Evolutionary conservation across 2,797 vertebrate species (phyloP).

Genomic region (Platyrinchus mystaceus): DNA sequence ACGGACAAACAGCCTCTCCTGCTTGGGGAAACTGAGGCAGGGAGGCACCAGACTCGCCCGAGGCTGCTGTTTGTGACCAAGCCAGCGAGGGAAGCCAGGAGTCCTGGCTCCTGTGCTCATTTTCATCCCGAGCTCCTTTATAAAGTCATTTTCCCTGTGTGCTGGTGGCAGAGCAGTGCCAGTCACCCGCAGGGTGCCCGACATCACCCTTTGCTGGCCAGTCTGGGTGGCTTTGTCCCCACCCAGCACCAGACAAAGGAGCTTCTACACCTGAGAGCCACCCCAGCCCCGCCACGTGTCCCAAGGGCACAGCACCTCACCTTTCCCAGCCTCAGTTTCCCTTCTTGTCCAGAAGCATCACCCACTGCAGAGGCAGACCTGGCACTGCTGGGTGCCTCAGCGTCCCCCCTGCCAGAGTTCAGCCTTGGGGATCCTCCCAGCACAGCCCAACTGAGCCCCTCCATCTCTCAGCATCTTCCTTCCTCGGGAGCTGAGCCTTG

Average conservation of each 20-base stretch:
- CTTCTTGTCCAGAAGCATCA: background rate
- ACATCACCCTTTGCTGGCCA: rapidly evolving
- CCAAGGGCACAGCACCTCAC: background rate
- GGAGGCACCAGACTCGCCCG: background rate
- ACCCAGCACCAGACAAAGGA: background rate
- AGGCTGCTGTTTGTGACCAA: background rate
- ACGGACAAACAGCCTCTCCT: background rate
- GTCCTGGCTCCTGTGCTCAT: background rate
- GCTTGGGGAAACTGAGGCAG: slow-evolving; percentile 3
- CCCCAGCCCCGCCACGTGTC: rapidly evolving
- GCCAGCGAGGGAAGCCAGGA: rapidly evolving
- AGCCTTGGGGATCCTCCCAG: background rate
- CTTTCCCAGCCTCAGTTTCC: background rate
- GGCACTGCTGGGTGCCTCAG: background rate
- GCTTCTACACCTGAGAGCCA: background rate
- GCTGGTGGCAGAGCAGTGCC: background rate
- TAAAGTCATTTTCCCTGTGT: background rate
- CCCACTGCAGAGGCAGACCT: background rate
- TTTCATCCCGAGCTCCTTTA: background rate
- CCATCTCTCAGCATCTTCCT: background rate
- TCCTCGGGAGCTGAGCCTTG: background rate
- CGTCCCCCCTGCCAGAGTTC: background rate
- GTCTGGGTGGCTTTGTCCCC: background rate
- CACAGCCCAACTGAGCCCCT: background rate
- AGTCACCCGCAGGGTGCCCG: rapidly evolving